Conservation (phyloP, 2,113 vertebrate species). For the Hucho hucho region DNA sequence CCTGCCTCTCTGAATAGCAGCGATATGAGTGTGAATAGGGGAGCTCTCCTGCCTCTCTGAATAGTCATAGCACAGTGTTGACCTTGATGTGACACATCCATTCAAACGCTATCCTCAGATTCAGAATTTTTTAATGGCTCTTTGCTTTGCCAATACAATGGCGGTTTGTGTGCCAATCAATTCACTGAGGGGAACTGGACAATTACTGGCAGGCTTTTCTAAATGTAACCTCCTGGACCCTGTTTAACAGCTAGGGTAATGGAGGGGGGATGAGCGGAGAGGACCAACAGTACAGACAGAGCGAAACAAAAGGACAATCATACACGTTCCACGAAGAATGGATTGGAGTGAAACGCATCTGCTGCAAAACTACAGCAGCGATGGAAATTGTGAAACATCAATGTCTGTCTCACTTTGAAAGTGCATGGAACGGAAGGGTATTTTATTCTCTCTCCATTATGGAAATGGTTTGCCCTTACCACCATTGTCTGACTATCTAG, state of each 20-base stretch:
- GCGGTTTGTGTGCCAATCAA: constrained; percentile 27
- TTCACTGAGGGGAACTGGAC: constrained; percentile 32
- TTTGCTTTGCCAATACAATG: constrained; percentile 15
- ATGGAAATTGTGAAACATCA: constrained; percentile 11
- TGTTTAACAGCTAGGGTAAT: constrained; percentile 37
- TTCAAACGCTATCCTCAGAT: constrained; percentile 39
- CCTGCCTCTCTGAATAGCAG: neutral
- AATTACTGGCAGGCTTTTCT: constrained; percentile 52
- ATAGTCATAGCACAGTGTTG: neutral
- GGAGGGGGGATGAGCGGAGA: constrained; percentile 18
- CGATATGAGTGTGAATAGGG: neutral
- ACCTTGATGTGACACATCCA: constrained; percentile 19
- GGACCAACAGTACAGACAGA: constrained; percentile 16
- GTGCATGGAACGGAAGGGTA: constrained; percentile 1
- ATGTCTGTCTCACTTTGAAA: constrained; percentile 4
- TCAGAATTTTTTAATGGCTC: constrained; percentile 19
- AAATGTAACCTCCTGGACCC: constrained; percentile 46
- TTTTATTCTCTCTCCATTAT: constrained; percentile 16
- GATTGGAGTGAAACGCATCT: constrained; percentile 31
- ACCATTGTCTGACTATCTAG: constrained; percentile 21
- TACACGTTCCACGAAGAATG: constrained; percentile 34
- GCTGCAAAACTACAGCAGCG: constrained; percentile 6
- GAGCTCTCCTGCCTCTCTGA: neutral
- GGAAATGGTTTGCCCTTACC: constrained; percentile 22
- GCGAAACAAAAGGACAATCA: constrained; percentile 47